phyloP scores from a whole-genome alignment of 2,113 vertebrate genomes.

The Brachypodius melanocephalos region DNA sequence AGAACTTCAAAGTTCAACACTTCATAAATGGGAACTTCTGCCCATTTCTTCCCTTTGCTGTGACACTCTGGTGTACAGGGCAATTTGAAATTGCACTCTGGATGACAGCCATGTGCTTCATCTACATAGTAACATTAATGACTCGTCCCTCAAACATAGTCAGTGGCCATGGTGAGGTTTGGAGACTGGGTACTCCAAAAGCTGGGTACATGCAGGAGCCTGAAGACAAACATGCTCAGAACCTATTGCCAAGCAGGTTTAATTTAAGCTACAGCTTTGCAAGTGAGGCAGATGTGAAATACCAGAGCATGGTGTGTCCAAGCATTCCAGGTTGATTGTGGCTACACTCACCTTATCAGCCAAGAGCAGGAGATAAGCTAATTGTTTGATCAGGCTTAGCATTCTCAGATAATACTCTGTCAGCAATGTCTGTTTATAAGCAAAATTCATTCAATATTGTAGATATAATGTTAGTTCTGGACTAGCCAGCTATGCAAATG shows the following conservation, averaged over 20 bases:
- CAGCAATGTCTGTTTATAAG: neutral
- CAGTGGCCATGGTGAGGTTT: neutral
- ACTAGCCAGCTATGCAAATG: neutral
- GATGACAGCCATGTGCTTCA: neutral
- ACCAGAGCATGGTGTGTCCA: neutral
- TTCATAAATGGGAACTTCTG: neutral
- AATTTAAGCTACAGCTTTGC: neutral
- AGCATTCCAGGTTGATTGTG: neutral
- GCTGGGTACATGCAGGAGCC: neutral
- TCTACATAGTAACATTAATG: neutral
- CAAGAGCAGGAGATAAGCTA: neutral
- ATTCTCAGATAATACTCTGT: neutral
- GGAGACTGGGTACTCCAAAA: neutral
- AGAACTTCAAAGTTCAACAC: neutral
- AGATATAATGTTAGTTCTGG: neutral
- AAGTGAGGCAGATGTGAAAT: neutral
- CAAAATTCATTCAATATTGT: neutral
- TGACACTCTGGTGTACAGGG: neutral
- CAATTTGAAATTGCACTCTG: neutral
- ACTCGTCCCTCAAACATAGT: neutral
- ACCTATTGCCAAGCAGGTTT: neutral
- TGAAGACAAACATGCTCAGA: neutral
- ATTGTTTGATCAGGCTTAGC: neutral
- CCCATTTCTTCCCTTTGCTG: neutral
- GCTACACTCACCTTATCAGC: neutral